A percentile compares a stretch with the other conserved stretches of the same genome.
phyloP scores from a whole-genome alignment of 2,113 vertebrate genomes.

The Macquaria australasica region DNA sequence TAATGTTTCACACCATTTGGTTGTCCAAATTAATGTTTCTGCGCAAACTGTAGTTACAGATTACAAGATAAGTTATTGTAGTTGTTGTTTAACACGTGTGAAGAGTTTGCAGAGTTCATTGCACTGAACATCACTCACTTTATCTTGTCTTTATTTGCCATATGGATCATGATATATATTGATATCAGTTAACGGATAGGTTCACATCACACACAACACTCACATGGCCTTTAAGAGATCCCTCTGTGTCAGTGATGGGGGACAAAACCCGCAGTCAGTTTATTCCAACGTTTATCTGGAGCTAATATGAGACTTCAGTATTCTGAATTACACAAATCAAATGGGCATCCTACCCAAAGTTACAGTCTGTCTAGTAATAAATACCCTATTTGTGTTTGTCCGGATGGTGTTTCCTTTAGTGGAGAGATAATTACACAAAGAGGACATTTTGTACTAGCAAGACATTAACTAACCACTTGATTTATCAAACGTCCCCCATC shows the following conservation, averaged over 20 bases:
- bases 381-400: background rate
- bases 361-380: background rate
- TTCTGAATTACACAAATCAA: background rate
- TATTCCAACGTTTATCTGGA: background rate
- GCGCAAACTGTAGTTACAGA: background rate
- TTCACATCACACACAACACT: background rate
- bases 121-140: background rate
- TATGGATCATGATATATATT: background rate
- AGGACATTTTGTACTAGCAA: too few relatives aligned
- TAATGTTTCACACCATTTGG: background rate
- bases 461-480: background rate
- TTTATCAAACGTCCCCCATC: background rate
- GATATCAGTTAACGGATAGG: background rate
- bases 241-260: too few relatives aligned
- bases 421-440: too few relatives aligned
- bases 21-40: background rate
- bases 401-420: too few relatives aligned
- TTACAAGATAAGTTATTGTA: background rate
- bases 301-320: background rate
- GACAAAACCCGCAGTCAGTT: too few relatives aligned
- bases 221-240: too few relatives aligned
- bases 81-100: background rate
- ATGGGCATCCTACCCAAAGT: background rate
- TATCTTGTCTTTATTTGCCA: background rate
- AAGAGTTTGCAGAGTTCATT: background rate